These are phyloP conservation scores for Eudemis profundana DNA, from an alignment of 2,888 invertebrate genomes.

Conservation along the genomic window DNA sequence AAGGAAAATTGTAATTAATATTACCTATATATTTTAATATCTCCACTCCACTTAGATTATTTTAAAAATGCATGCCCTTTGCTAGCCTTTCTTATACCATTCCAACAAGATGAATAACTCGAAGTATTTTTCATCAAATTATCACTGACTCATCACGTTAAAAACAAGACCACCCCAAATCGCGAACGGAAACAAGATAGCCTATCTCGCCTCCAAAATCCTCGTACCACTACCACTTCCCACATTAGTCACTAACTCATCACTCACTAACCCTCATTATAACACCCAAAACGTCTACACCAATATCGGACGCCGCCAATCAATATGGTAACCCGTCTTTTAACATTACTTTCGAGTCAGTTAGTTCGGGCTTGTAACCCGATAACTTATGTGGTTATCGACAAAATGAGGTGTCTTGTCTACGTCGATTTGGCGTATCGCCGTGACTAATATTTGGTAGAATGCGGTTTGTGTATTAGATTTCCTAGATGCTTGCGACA, in stretches of 20 bases:
- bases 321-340: conserved; percentile 74
- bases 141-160: conserved; percentile 19
- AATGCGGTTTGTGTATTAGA: conserved; percentile 27
- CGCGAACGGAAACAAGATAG: conserved; percentile 11
- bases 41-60: no score
- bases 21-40: no score
- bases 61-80: no score
- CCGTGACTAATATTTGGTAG: conserved; percentile 18
- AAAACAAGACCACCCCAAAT: conserved; percentile 35
- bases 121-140: background rate
- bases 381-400: conserved; percentile 68
- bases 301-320: conserved; percentile 69
- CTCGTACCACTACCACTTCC: conserved; percentile 43
- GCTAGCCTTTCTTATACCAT: no score
- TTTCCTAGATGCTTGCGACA: conserved; percentile 16
- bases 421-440: conserved; percentile 59
- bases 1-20: no score
- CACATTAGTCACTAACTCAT: conserved; percentile 52
- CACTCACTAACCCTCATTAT: conserved; percentile 68
- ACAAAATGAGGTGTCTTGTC: conserved; percentile 75
- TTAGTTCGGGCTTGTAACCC: conserved; percentile 53
- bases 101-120: background rate
- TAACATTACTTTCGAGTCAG: conserved; percentile 73
- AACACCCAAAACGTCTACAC: conserved; percentile 65
- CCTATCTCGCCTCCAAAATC: conserved; percentile 18